Percentiles rank a stretch among this genome's conserved stretches.
These are phyloP conservation scores for Ptychodera flava DNA, from an alignment of 35 echinoderm and acorn worm genomes.

Conservation along the genomic window DNA sequence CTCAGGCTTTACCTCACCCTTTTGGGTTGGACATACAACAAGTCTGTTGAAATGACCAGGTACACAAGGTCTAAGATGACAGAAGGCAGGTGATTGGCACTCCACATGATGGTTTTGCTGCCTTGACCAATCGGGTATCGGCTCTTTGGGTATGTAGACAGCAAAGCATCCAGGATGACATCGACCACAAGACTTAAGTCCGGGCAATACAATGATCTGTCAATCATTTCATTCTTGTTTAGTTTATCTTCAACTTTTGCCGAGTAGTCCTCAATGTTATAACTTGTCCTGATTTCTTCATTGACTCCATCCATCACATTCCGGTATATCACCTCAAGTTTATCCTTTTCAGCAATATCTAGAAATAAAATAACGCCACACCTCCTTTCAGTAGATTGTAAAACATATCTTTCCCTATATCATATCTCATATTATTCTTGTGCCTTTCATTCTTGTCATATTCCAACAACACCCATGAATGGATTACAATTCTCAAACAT, in stretches of 20 bases:
- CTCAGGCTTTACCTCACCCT: neutral
- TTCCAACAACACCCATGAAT: no score
- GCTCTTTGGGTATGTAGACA: slow-evolving; percentile 41
- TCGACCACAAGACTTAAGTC: slow-evolving; percentile 39
- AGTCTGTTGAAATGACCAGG: neutral
- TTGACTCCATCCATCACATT: neutral
- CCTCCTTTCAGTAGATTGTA: no score
- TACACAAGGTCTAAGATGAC: slow-evolving; percentile 28
- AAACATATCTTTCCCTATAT: no score
- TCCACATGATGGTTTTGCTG: slow-evolving; percentile 7
- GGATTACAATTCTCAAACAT: no score
- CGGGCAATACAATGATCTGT: slow-evolving; percentile 19
- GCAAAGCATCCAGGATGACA: slow-evolving; percentile 52
- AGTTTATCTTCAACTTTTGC: neutral
- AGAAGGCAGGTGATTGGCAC: slow-evolving; percentile 42
- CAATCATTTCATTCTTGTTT: neutral
- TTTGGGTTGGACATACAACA: neutral
- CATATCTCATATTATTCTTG: no score
- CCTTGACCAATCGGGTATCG: slow-evolving; percentile 42
- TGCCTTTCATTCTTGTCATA: no score
- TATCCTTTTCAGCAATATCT: neutral
- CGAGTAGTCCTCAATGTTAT: neutral
- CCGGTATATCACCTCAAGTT: neutral
- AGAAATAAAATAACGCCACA: no score
- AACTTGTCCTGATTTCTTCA: neutral